A percentile compares a stretch with the other conserved stretches of the same genome.
phyloP scores from a whole-genome alignment of 30 jellyfish, hydroid and myxozoan genomes.

The Morbakka virulenta region DNA sequence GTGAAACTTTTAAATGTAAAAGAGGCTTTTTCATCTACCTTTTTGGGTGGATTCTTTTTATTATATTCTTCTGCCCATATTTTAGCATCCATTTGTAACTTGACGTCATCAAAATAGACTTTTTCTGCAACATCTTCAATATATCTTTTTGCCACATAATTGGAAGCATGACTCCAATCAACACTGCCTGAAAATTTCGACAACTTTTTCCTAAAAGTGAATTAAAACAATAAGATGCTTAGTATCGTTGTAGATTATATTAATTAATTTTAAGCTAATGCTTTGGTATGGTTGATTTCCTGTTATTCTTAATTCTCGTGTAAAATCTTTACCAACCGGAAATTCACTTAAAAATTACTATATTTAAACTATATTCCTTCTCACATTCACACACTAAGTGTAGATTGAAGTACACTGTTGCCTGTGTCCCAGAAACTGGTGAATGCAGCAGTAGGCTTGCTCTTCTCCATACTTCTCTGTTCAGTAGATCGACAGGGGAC shows the following conservation, averaged over 20 bases:
- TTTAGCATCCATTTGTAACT: conserved; percentile 97
- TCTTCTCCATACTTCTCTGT: no score
- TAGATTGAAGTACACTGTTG: no score
- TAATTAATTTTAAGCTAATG: no score
- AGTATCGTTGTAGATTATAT: background rate
- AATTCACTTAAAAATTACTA: background rate
- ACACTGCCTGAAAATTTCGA: conserved; percentile 68
- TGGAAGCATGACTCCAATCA: conserved; percentile 91
- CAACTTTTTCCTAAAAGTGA: conserved; percentile 71
- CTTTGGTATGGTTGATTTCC: no score
- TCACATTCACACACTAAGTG: no score
- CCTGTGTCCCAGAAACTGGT: no score
- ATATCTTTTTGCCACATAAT: conserved; percentile 86
- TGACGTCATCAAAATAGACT: conserved; percentile 89
- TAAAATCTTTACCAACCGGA: background rate
- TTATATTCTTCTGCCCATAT: conserved; percentile 98
- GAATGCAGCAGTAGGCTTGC: no score
- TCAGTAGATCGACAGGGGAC: no score
- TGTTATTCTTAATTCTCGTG: no score
- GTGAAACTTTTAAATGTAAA: no score
- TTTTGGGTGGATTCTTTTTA: conserved; percentile 91
- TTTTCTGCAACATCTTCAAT: conserved; percentile 74
- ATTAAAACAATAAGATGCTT: background rate
- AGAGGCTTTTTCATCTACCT: no score
- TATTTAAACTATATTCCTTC: no score